Base-by-base conservation (phyloP, 2,113 vertebrate genomes). In the Mormyrus iriodes region DNA sequence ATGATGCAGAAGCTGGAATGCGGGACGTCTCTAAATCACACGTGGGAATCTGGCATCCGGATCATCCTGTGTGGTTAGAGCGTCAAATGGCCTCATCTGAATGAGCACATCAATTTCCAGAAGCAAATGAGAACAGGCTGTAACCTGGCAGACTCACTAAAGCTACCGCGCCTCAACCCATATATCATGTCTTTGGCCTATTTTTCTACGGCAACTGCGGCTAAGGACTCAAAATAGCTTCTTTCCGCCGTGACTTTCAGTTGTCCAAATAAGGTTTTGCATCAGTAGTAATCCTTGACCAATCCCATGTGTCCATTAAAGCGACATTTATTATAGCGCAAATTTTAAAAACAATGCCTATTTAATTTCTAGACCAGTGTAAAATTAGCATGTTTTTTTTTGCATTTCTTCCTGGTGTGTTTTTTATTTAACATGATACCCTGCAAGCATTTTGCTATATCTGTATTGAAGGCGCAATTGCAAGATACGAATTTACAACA, bases 61-160 rank as follows among this genome's bases (percentile, higher is more conserved):
- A 42, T 46, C 19, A 35, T 61, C 39, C 48, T 61, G 55, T 31
- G 31, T 65, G 51, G 52, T 53, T 44, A 35, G 65, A 35, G 31
- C 58, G 87, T 73, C 87, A 65, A 51, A 35, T 19, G 55, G 58
- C 31, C 31, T 51, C 58, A 31, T 42, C 49, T 31, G 83, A 90
- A 85, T 76, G 65, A 55, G 35, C n/a, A 24, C 61, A 87, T 89
- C 76, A 51, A 89, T 79, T 85, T 87, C 73, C 9, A 44, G 31
- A 58, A 76, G 85, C 48, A 76, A 73, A 89, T 76, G 84, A 58
- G 46, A 31, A 42, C 35, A 46, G 27, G 61, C 89, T 27, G 58
- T 55, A 58, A 89, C 52, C 13, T 55, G 42, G 88, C 46, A 51
- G 58, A 79, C 55, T 76, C 31, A 53, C 89, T 73, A 39, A 49